Evolutionary conservation across 2,888 invertebrate genomes (phyloP), one percentile per base, ranked within the genome.

Genomic region (Mythimna lalbum): DNA sequence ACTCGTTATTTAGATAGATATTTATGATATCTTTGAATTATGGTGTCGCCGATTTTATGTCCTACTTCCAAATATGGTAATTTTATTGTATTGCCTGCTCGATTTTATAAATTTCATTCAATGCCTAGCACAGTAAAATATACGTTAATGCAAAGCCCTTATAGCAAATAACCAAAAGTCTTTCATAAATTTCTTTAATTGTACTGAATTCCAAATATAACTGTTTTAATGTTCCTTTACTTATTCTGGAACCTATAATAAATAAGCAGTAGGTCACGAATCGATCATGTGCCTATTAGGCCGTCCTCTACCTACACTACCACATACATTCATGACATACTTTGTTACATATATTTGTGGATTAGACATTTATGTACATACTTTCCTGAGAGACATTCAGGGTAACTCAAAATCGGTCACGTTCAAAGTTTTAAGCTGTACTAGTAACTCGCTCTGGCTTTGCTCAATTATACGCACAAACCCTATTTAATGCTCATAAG

Each of bases 51-150:
- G 4, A n/a, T 63, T 66, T 73, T 43, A 66, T 55, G 39, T 53
- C 39, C 36, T 52, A 61, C n/a, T 75, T 36, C 53, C 21, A 63
- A 56, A 56, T 56, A 63, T 63, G 57, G 31, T 63, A n/a, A 59
- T 39, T 76, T 62, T 55, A 39, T 74, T 39, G 14, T 55, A 23
- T 36, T 50, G 57, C 17, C n/a, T 56, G 19, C 23, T 49, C 19
- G 47, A 49, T 47, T 47, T 47, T 47, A n/a, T n/a, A n/a, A n/a
- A n/a, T n/a, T n/a, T n/a, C 19, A 47, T 6, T 5, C 7, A 47
- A 47, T 49, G 14, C 39, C 39, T 39, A 49, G 47, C 47, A 49
- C n/a, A 49, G 19, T 47, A 2, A 47, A 17, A 47, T 0, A 19
- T 47, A 19, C 19, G 1, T 47, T 19, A 43, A 19, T 49, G 7